A percentile compares a stretch with the other conserved stretches of the same genome.
phyloP scores from a whole-genome alignment of 2,888 invertebrate genomes.

The Trissolcus brochymenae region DNA sequence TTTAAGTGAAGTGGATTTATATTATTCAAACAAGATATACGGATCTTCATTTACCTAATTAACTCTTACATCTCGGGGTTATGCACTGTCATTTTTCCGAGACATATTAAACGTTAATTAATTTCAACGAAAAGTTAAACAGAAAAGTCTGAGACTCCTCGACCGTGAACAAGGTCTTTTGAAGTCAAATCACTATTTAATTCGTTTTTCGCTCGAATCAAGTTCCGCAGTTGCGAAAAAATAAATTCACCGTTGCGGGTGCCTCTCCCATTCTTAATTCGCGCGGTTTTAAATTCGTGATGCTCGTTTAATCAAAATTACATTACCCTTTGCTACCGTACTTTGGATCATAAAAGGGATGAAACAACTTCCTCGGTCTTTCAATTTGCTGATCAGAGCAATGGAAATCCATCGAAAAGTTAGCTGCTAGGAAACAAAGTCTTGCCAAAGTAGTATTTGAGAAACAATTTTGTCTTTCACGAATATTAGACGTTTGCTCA shows the following conservation, averaged over 20 bases:
- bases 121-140: too few species aligned
- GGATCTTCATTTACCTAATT: constrained; percentile 37
- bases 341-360: background rate
- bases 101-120: too few species aligned
- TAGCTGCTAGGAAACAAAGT: constrained; percentile 16
- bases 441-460: constrained; percentile 1
- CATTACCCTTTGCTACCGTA: background rate
- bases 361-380: constrained; percentile 1
- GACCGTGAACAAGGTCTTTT: too few species aligned
- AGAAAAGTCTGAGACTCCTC: too few species aligned
- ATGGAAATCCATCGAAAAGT: constrained; percentile 13
- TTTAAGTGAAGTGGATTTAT: constrained; percentile 42
- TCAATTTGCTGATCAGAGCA: constrained; percentile 23
- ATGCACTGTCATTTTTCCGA: background rate
- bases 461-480: background rate
- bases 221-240: too few species aligned
- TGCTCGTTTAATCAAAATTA: constrained; percentile 6
- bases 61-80: constrained; percentile 20
- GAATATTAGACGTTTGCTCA: background rate
- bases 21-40: constrained; percentile 46
- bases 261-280: background rate
- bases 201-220: constrained; percentile 1
- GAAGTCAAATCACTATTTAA: too few species aligned
- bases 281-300: background rate
- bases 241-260: background rate